A percentile compares a stretch with the other conserved stretches of the same genome.
Conservation (phyloP, 2,797 vertebrate species). For the Carduelis carduelis region DNA sequence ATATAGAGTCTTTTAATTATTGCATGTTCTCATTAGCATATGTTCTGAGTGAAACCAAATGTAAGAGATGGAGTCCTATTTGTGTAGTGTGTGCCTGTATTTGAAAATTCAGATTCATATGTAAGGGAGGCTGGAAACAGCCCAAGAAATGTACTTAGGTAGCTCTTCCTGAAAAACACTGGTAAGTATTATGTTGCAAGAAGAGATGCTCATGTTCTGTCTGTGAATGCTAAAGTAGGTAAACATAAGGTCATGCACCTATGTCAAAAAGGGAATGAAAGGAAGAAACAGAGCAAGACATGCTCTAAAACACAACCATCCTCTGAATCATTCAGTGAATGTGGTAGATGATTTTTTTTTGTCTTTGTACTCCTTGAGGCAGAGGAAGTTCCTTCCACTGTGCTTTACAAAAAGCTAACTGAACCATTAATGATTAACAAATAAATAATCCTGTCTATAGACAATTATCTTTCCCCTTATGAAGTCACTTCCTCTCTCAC, state of each 20-base stretch:
- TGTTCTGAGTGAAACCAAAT: not conserved
- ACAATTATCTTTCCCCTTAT: not conserved
- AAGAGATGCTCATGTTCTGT: not conserved
- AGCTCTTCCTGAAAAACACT: constrained; percentile 9
- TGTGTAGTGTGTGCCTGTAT: not conserved
- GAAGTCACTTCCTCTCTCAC: not conserved
- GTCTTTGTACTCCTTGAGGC: not conserved
- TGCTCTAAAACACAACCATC: not conserved
- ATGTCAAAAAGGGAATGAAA: not conserved
- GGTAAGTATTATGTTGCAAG: not conserved
- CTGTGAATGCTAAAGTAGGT: not conserved
- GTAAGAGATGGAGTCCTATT: not conserved
- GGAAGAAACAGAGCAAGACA: not conserved
- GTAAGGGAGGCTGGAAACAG: not conserved
- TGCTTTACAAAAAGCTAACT: not conserved
- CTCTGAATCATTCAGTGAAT: not conserved
- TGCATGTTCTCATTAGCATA: constrained; percentile 4
- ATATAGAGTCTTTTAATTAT: constrained; percentile 20
- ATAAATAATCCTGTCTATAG: constrained; percentile 9
- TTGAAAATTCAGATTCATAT: not conserved
- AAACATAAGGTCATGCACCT: not conserved
- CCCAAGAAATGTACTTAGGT: not conserved
- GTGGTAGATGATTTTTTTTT: not conserved
- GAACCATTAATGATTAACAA: constrained; percentile 16
- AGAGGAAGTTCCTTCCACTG: not conserved